Evolutionary conservation across 2,797 vertebrate species (phyloP).

Genomic region (Erethizon dorsatum): DNA sequence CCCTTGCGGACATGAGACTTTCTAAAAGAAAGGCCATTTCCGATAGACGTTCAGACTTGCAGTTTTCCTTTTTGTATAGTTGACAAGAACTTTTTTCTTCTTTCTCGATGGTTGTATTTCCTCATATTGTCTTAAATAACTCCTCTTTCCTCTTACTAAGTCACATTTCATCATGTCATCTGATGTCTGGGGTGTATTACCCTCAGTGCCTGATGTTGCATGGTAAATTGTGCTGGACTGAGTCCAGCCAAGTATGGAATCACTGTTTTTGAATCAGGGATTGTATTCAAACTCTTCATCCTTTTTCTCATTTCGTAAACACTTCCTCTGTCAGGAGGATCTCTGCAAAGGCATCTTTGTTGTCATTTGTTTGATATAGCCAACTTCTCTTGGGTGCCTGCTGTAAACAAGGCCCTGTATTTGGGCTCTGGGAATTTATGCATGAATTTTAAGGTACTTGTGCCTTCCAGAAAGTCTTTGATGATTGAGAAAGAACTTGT

Average conservation of each 20-base stretch:
- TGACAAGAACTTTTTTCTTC: neutral
- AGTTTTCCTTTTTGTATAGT: neutral
- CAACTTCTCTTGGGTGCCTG: neutral
- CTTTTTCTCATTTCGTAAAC: neutral
- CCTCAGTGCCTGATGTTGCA: fast-evolving
- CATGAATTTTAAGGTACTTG: neutral
- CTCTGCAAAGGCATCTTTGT: neutral
- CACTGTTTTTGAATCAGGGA: neutral
- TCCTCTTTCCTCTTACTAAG: neutral
- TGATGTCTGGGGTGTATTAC: fast-evolving
- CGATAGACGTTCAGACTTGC: neutral
- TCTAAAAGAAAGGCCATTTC: neutral
- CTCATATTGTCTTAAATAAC: neutral
- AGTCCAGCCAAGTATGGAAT: too few relatives aligned
- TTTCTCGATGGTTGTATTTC: neutral
- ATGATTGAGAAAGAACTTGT: neutral
- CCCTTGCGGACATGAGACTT: neutral
- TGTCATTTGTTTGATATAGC: neutral
- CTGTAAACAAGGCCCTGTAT: neutral
- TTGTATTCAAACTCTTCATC: neutral
- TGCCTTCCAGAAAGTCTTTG: neutral
- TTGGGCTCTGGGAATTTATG: neutral
- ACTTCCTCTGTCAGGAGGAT: neutral
- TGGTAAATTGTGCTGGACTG: neutral
- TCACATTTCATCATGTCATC: neutral